Conservation (phyloP, 2,797 vertebrate genomes). For the Peromyscus nudipes region DNA sequence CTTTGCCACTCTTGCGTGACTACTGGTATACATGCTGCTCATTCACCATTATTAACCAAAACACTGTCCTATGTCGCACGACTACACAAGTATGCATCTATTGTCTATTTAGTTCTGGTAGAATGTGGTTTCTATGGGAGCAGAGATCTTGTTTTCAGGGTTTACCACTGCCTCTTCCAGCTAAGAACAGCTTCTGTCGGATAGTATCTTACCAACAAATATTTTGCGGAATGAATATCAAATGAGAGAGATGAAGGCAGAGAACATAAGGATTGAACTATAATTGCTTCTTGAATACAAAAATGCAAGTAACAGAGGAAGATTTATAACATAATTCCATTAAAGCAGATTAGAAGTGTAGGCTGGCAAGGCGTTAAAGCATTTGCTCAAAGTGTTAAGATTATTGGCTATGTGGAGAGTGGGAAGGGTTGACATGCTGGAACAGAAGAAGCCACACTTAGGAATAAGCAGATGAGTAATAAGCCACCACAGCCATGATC, state of each 20-base stretch:
- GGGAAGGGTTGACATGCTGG: background rate
- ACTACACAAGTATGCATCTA: background rate
- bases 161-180: background rate
- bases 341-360: slow-evolving; percentile 28
- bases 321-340: slow-evolving; percentile 34
- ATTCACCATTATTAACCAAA: background rate
- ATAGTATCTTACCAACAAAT: background rate
- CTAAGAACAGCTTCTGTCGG: background rate
- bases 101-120: background rate
- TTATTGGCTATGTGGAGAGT: background rate
- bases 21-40: too few relatives aligned
- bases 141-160: background rate
- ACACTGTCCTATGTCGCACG: background rate
- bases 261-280: background rate
- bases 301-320: slow-evolving; percentile 34
- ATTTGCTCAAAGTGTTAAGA: slow-evolving; percentile 29
- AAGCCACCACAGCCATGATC: background rate
- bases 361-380: background rate
- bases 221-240: slow-evolving; percentile 36
- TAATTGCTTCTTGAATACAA: slow-evolving; percentile 40
- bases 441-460: background rate
- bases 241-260: background rate
- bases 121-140: background rate
- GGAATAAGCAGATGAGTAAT: background rate
- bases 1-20: background rate